Percentiles rank a stretch among this genome's conserved stretches.
Conservation (phyloP, 2,888 invertebrate species). For the Lochmaea capreae region DNA sequence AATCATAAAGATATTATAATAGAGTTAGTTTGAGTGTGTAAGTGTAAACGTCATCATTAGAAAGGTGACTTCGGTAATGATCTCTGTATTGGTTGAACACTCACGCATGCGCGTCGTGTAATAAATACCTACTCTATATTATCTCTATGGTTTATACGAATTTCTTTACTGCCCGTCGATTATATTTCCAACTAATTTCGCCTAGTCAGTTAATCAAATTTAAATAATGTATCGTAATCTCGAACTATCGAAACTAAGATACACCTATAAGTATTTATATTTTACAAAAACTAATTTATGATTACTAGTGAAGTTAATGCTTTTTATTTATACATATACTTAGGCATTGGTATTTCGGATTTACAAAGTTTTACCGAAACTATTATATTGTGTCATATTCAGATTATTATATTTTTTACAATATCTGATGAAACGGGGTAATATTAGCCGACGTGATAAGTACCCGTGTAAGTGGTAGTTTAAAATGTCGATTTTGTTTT, state of each 20-base stretch:
- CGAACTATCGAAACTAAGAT: background rate
- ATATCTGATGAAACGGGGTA: background rate
- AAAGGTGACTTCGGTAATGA: too few species aligned
- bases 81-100: too few species aligned
- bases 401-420: background rate
- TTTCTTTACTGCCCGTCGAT: too few species aligned
- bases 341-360: background rate
- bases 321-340: background rate
- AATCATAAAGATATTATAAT: too few species aligned
- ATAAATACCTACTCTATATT: too few species aligned
- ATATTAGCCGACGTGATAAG: background rate
- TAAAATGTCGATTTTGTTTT: too few species aligned
- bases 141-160: too few species aligned
- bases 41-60: too few species aligned
- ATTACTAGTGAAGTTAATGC: background rate
- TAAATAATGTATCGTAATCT: background rate
- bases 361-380: background rate
- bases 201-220: background rate
- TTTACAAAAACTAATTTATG: background rate
- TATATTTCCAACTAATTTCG: constrained; percentile 1
- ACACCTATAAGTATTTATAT: background rate
- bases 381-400: background rate
- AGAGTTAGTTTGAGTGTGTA: too few species aligned
- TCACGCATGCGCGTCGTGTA: too few species aligned
- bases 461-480: too few species aligned